These are phyloP conservation scores for Danionella cerebrum DNA, from an alignment of 2,113 vertebrate genomes.

Conservation along the genomic window DNA sequence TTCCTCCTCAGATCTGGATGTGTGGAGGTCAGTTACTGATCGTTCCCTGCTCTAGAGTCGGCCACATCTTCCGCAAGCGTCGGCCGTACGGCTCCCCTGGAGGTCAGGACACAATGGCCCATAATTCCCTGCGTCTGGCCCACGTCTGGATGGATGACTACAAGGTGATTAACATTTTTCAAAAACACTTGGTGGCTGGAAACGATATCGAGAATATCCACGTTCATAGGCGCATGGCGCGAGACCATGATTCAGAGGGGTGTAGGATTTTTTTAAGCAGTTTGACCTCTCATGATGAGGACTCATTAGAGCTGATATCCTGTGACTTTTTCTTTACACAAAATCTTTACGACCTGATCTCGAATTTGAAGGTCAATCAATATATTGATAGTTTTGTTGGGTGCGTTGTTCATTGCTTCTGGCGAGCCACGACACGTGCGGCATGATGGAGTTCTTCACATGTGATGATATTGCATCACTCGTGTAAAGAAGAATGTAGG, in stretches of 20 bases:
- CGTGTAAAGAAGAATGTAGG: neutral
- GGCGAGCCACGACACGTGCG: neutral
- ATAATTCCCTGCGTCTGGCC: slow-evolving; percentile 85
- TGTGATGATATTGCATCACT: neutral
- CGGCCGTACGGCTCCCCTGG: slow-evolving; percentile 89
- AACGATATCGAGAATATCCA: too few relatives aligned
- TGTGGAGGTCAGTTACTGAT: slow-evolving; percentile 88
- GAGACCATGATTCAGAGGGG: too few relatives aligned
- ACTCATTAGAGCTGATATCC: neutral
- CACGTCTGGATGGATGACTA: slow-evolving; percentile 97
- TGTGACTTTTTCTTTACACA: neutral
- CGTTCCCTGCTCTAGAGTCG: slow-evolving; percentile 90
- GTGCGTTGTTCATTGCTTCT: neutral
- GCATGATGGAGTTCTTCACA: neutral
- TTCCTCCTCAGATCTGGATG: slow-evolving; percentile 87
- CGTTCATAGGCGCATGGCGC: too few relatives aligned
- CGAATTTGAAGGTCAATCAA: neutral
- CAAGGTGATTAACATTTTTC: slow-evolving; percentile 66
- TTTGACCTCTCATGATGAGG: neutral
- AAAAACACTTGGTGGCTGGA: too few relatives aligned
- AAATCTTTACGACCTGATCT: neutral
- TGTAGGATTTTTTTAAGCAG: neutral
- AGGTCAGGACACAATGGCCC: slow-evolving; percentile 93
- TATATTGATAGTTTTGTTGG: neutral
- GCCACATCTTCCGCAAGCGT: slow-evolving; percentile 95